phyloP scores from a whole-genome alignment of 2,797 vertebrate species.

The Petrocephalus sullivani region DNA sequence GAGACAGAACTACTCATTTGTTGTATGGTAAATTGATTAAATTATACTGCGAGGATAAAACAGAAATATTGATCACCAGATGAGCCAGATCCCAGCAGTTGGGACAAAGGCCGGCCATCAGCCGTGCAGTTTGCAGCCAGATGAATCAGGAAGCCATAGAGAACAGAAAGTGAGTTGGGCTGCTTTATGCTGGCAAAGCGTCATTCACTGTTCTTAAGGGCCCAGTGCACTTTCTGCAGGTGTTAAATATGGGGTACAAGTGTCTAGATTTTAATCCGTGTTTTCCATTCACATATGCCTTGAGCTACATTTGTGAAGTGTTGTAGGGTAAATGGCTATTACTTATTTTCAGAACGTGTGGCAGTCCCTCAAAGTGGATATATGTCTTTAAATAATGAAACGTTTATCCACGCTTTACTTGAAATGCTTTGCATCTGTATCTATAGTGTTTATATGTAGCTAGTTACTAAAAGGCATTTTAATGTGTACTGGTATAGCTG shows the following conservation, averaged over 20 bases:
- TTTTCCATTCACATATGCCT: neutral
- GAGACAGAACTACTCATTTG: slow-evolving; percentile 31
- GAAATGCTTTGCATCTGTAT: neutral
- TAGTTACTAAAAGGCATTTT: neutral
- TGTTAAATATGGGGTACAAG: neutral
- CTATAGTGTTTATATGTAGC: neutral
- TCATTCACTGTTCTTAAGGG: neutral
- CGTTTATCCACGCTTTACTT: neutral
- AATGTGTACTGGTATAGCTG: neutral
- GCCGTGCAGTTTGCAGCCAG: slow-evolving; percentile 3
- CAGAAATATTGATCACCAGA: slow-evolving; percentile 52
- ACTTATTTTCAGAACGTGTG: neutral
- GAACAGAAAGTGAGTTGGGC: neutral
- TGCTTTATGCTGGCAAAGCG: neutral
- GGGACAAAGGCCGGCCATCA: neutral
- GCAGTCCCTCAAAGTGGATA: neutral
- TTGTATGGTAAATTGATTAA: slow-evolving; percentile 57
- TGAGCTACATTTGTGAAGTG: neutral
- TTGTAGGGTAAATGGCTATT: neutral
- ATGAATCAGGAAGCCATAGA: neutral
- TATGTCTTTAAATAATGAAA: neutral
- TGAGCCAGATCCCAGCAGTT: slow-evolving; percentile 40
- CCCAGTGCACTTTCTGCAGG: neutral
- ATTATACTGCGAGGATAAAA: slow-evolving; percentile 52
- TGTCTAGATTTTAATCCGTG: neutral